Evolutionary conservation across 2,113 vertebrate genomes (phyloP).

Genomic region (Pongo abelii): DNA sequence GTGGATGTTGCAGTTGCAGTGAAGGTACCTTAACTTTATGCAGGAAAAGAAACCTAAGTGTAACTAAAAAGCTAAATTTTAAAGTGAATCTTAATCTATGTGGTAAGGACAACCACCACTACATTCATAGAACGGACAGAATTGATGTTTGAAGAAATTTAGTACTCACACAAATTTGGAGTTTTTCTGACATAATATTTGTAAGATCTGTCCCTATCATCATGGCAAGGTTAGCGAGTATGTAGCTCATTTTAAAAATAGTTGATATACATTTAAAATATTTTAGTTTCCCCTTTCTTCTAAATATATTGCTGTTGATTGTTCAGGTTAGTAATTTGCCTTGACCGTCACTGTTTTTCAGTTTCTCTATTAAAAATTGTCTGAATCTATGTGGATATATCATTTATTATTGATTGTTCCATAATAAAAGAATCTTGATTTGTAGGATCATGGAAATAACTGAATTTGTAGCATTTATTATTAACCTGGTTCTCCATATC

Average conservation of each 20-base stretch:
- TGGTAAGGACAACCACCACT: background rate
- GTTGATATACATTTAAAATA: background rate
- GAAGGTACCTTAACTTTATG: background rate
- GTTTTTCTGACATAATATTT: background rate
- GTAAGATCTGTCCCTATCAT: background rate
- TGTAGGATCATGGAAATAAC: background rate
- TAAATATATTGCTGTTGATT: background rate
- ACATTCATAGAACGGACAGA: background rate
- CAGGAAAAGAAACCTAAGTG: background rate
- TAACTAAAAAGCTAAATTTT: background rate
- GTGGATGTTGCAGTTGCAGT: background rate
- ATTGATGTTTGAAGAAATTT: background rate
- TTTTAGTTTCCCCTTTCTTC: background rate
- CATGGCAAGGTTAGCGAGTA: background rate
- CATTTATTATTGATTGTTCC: background rate
- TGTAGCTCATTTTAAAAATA: background rate
- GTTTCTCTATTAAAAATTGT: background rate
- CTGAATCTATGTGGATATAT: background rate
- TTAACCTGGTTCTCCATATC: background rate
- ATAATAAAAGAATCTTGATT: background rate
- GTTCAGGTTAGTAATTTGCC: background rate
- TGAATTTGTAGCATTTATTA: conserved; percentile 12
- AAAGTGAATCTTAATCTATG: background rate
- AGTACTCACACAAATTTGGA: background rate
- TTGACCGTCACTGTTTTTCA: background rate